phyloP scores from a whole-genome alignment of 2,113 vertebrate species.

The Ginglymostoma cirratum region DNA sequence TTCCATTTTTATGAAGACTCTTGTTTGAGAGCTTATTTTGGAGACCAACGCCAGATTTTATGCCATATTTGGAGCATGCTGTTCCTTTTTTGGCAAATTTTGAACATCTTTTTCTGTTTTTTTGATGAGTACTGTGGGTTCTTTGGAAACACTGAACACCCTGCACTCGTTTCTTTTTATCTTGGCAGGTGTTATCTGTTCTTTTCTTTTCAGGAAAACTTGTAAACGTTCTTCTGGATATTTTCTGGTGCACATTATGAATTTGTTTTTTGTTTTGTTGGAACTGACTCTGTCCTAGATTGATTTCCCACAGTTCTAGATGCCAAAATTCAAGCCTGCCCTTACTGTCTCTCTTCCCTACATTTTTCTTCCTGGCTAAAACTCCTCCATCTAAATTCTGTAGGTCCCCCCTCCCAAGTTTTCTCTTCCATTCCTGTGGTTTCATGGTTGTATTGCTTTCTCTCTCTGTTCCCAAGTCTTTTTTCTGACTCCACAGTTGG shows the following conservation, averaged over 20 bases:
- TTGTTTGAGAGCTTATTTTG: background rate
- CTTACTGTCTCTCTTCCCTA: background rate
- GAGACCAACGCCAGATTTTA: background rate
- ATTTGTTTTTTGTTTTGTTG: background rate
- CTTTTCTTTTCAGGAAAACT: background rate
- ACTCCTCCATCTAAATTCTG: background rate
- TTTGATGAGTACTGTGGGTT: background rate
- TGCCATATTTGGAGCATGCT: background rate
- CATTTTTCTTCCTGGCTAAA: background rate
- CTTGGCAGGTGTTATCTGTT: background rate
- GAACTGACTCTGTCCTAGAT: background rate
- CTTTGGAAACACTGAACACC: background rate
- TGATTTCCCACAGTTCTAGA: background rate
- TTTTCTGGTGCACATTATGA: background rate
- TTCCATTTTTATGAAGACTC: background rate
- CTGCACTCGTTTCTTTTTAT: background rate
- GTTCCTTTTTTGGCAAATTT: background rate
- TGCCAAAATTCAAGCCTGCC: background rate
- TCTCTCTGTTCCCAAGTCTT: background rate
- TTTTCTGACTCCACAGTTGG: constrained; percentile 16
- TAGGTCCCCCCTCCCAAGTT: background rate
- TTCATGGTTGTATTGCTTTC: constrained; percentile 1
- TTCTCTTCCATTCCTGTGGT: background rate
- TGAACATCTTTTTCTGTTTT: background rate
- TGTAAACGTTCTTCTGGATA: background rate